Conservation (phyloP, 2,888 invertebrate species). For the Drosophila longiperda region DNA sequence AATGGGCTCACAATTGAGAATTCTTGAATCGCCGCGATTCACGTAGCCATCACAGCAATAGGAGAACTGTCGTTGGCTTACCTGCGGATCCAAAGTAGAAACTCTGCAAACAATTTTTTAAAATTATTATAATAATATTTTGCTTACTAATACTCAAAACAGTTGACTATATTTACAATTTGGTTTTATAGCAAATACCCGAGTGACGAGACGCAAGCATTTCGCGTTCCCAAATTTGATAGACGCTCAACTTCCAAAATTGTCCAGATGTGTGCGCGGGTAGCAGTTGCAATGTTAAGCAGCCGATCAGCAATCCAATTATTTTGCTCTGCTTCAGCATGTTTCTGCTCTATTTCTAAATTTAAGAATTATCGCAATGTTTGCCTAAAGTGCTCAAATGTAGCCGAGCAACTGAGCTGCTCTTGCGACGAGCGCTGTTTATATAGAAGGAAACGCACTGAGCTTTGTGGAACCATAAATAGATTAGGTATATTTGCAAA, state of each 20-base stretch:
- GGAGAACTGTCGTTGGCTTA: conserved; percentile 87
- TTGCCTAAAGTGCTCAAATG: neutral
- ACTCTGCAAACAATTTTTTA: conserved; percentile 46
- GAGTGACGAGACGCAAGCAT: conserved; percentile 64
- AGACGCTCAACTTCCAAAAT: conserved; percentile 72
- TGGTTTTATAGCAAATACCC: conserved; percentile 83
- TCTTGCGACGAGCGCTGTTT: conserved; percentile 17
- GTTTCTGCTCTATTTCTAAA: conserved; percentile 5
- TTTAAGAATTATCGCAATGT: conserved; percentile 1
- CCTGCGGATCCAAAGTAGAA: conserved; percentile 65
- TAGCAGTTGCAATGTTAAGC: conserved; percentile 31
- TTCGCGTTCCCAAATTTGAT: conserved; percentile 70
- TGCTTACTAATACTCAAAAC: neutral
- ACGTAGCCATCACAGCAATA: conserved; percentile 90
- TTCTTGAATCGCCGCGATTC: conserved; percentile 86
- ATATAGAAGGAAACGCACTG: conserved; percentile 46
- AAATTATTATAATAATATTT: conserved; percentile 3
- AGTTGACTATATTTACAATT: conserved; percentile 74
- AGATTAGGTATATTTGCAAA: conserved; percentile 33
- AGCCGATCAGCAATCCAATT: conserved; percentile 38
- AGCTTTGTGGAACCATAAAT: conserved; percentile 9
- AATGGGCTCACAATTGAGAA: conserved; percentile 85
- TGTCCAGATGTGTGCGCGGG: conserved; percentile 52
- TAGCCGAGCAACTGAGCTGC: conserved; percentile 42
- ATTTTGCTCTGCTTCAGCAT: conserved; percentile 43